Base-by-base conservation (phyloP, 2,113 vertebrate genomes). In the Epinephelus moara region DNA sequence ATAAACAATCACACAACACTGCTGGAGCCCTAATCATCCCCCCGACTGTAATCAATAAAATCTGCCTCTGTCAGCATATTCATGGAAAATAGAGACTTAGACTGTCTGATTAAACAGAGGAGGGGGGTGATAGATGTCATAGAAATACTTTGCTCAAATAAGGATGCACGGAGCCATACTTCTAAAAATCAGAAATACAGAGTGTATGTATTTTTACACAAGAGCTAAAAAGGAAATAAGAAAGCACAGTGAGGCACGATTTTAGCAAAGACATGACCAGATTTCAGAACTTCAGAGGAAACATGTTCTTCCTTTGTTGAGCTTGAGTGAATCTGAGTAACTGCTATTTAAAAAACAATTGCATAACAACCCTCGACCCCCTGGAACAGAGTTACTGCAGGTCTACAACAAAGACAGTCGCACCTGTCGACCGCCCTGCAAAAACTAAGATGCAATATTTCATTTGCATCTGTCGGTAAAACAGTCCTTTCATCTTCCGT, bases 401-500 rank as follows among this genome's bases (percentile, higher is more conserved):
- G 15, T 52, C 37, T 14, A 19, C 56, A 64, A 27, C 59, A 69
- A 69, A 81, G 53, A 57, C 42, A 13, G 42, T 8, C 13, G 13
- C 83, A 84, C 87, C 82, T 89, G 80, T 82, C 62, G 52, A 50
- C 23, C 77, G 59, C 52, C 68, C 57, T n/a, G 14, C 68, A 80
- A 57, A 70, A 80, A 90, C 75, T 30, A 60, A 78, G 17, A 67
- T 27, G 68, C 76, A 18, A 71, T 62, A 30, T 80, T 62, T 77
- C 23, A 88, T 86, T 84, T 88, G 75, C 82, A 88, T 85, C 56
- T 4, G 1, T 68, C 23, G 25, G 25, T 37, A 55, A 23, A 52
- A 23, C 17, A 55, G 53, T 13, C 59, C 85, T 93, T 91, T 94
- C 75, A 93, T 93, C 86, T 89, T 50, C 56, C 62, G 56, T 14